Percentiles rank a stretch among this genome's conserved stretches.
These are phyloP conservation scores for Sula dactylatra DNA, from an alignment of 2,113 vertebrate species.

Conservation along the genomic window DNA sequence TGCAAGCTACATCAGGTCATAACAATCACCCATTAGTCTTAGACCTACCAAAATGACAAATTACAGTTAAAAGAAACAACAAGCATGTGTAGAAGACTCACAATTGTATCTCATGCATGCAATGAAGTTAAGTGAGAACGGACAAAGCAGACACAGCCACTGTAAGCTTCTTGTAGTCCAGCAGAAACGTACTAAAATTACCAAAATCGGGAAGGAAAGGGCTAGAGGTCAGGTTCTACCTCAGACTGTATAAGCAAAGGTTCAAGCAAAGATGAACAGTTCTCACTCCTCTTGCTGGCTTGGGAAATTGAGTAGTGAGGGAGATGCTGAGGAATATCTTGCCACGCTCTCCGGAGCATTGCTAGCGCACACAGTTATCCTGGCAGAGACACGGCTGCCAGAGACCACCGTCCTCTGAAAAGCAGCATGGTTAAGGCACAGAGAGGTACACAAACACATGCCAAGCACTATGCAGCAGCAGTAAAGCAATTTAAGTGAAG, in stretches of 20 bases:
- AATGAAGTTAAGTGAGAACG: background rate
- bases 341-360: fast-evolving
- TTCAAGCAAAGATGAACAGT: background rate
- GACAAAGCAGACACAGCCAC: background rate
- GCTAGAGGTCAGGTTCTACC: background rate
- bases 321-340: background rate
- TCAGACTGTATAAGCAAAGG: background rate
- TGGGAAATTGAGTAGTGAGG: background rate
- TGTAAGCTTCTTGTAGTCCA: background rate
- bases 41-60: background rate
- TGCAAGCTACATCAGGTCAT: background rate
- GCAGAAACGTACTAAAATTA: background rate
- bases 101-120: background rate
- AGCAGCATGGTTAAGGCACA: background rate
- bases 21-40: background rate
- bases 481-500: background rate
- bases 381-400: background rate
- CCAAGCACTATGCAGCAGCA: background rate
- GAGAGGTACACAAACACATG: background rate
- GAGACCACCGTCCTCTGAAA: background rate
- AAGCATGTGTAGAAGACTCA: background rate
- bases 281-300: background rate
- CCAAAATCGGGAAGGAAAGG: background rate
- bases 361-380: background rate
- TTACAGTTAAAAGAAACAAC: background rate